Conservation (phyloP, 2,888 invertebrate genomes). For the Aricia artaxerxes region DNA sequence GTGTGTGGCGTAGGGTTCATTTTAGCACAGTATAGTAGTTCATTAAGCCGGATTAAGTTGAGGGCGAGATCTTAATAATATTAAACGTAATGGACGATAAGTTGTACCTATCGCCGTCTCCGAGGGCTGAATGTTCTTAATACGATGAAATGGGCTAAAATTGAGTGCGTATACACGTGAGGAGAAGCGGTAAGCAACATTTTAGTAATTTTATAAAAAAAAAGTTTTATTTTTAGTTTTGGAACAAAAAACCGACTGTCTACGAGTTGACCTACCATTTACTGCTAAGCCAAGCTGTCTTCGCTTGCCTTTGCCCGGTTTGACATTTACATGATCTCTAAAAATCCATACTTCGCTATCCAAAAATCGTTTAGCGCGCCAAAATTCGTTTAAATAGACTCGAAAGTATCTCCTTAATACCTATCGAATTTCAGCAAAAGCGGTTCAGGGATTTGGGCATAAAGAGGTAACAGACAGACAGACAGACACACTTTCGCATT, state of each 20-base stretch:
- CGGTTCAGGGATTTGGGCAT: too few species aligned
- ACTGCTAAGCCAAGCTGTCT: too few species aligned
- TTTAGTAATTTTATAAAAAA: background rate
- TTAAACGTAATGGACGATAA: constrained; percentile 34
- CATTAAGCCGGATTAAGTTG: constrained; percentile 28
- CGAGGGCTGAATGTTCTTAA: constrained; percentile 33
- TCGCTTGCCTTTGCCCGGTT: background rate
- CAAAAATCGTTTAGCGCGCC: too few species aligned
- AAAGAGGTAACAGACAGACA: too few species aligned
- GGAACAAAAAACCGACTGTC: too few species aligned
- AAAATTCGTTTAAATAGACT: too few species aligned
- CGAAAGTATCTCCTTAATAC: too few species aligned
- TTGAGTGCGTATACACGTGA: constrained; percentile 28
- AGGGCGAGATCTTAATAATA: constrained; percentile 34
- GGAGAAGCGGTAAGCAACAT: background rate
- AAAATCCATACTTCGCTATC: background rate
- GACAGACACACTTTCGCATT: too few species aligned
- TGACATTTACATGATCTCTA: background rate
- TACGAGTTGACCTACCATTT: too few species aligned
- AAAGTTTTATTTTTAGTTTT: too few species aligned
- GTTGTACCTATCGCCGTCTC: constrained; percentile 31
- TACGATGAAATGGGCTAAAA: constrained; percentile 31
- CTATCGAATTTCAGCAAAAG: too few species aligned
- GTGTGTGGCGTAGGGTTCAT: background rate
- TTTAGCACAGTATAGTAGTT: background rate